Evolutionary conservation across 2,888 invertebrate genomes (phyloP).

Genomic region (Conops quadrifasciatus): DNA sequence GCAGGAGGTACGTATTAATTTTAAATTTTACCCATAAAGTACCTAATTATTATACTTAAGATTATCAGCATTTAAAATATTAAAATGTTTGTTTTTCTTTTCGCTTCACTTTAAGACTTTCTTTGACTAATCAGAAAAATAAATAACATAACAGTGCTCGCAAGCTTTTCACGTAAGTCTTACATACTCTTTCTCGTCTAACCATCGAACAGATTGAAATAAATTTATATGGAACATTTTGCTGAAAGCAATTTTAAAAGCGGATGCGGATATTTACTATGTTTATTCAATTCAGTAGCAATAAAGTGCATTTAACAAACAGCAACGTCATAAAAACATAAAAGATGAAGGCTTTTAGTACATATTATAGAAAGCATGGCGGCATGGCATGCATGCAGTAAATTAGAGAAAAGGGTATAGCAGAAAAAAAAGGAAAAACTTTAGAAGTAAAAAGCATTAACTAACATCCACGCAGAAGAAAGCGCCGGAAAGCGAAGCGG

Average conservation of each 20-base stretch:
- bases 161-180: not conserved
- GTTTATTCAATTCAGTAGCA: conserved; percentile 38
- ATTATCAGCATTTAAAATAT: too few species aligned
- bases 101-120: too few species aligned
- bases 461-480: too few species aligned
- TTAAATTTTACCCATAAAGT: too few species aligned
- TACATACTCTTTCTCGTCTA: not conserved
- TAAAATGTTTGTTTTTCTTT: too few species aligned
- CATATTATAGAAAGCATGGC: not conserved
- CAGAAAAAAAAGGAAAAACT: not conserved
- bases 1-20: too few species aligned
- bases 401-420: not conserved
- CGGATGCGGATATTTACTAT: conserved; percentile 36
- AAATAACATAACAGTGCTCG: too few species aligned
- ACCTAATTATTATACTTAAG: too few species aligned
- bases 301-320: conserved; percentile 25
- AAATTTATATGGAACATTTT: conserved; percentile 21
- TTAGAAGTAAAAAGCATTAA: too few species aligned
- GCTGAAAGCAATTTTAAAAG: conserved; percentile 37
- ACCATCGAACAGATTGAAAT: not conserved
- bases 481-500: conserved; percentile 4
- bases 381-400: not conserved
- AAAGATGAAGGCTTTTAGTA: not conserved
- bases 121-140: too few species aligned
- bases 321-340: not conserved